Base-by-base conservation (phyloP, 2,797 vertebrate genomes). In the Aeoliscus strigatus region DNA sequence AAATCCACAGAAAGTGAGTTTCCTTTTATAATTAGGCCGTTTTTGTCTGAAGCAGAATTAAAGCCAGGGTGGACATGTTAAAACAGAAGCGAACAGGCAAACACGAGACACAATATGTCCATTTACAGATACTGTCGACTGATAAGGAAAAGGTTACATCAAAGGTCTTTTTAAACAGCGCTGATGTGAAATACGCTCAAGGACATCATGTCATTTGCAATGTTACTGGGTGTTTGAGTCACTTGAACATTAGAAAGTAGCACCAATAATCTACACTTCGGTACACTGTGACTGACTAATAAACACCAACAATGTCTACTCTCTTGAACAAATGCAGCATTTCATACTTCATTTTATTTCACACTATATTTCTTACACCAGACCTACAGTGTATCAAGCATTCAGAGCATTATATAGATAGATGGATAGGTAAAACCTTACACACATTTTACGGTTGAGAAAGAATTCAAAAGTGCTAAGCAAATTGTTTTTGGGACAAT, bases 401-500 rank as follows among this genome's bases (percentile, higher is more conserved):
- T 15, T 38, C 31, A 50, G 18, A 12, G 23, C 33, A 62, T 41
- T 45, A 51, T 25, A 61, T 21, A 33, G 34, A 47, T n/a, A n/a
- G n/a, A n/a, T n/a, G n/a, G n/a, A n/a, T 57, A 52, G 51, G 70
- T 60, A 46, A 68, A 66, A 38, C 21, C 29, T 30, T 43, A 32
- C 12, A 18, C 53, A 47, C 45, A 70, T 76, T 72, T 75, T 60
- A 66, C 49, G 59, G 73, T 75, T 79, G 73, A 69, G n/a, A 62
- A 43, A 70, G 59, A 70, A 70, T 53, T 75, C 64, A 57, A 51
- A 69, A 48, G 76, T 44, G 58, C 79, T 66, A 71, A 69, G 73
- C 65, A 76, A 81, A 85, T 80, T 76, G 73, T 80, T 82, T 83
- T 77, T 70, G 69, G 80, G 77, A 83, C 81, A 83, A 81, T 84